These are phyloP conservation scores for Halictus ligatus DNA, from an alignment of 2,888 invertebrate species.

Conservation along the genomic window DNA sequence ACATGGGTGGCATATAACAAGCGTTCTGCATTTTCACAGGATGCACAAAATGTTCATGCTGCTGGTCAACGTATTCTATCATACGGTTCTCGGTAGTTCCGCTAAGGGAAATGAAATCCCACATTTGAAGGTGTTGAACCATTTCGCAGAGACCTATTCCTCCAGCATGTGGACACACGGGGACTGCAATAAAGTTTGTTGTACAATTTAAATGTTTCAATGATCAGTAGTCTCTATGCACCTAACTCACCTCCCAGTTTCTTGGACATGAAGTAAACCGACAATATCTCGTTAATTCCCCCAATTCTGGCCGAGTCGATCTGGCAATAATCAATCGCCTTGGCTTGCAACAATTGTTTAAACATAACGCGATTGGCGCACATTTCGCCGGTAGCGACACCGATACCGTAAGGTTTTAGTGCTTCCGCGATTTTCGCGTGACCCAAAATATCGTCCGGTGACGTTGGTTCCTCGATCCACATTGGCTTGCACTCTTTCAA, in stretches of 20 bases:
- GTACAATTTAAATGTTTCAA: neutral
- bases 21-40: conserved; percentile 90
- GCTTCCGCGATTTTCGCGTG: conserved; percentile 92
- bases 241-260: conserved; percentile 90
- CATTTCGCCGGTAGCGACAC: conserved; percentile 96
- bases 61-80: conserved; percentile 95
- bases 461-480: conserved; percentile 98
- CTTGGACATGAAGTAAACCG: conserved; percentile 95
- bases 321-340: conserved; percentile 94
- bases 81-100: conserved; percentile 90
- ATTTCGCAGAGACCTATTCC: conserved; percentile 97
- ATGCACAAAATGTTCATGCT: conserved; percentile 94
- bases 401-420: conserved; percentile 90
- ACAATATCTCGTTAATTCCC: conserved; percentile 94
- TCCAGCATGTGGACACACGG: conserved; percentile 97
- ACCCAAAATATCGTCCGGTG: conserved; percentile 95
- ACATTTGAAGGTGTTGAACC: conserved; percentile 96
- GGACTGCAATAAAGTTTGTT: conserved; percentile 87
- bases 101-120: conserved; percentile 92
- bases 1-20: conserved; percentile 91
- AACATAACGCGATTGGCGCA: conserved; percentile 96
- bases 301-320: conserved; percentile 95
- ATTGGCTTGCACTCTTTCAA: conserved; percentile 90
- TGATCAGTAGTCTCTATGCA: neutral
- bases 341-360: conserved; percentile 94